These are phyloP conservation scores for Dorcus parallelipipedus DNA, from an alignment of 2,888 invertebrate genomes.

Conservation along the genomic window DNA sequence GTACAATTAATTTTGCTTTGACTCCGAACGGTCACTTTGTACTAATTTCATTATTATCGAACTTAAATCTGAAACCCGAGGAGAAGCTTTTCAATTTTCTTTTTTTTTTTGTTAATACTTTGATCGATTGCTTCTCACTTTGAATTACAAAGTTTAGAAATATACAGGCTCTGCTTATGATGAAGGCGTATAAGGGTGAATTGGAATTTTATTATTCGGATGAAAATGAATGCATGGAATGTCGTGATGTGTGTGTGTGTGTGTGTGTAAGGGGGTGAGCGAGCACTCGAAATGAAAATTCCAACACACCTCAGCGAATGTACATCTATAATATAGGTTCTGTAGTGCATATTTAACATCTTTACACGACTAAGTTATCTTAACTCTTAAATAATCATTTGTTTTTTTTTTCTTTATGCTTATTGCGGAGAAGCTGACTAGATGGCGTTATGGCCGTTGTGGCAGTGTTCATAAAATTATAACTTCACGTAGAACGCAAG, in stretches of 20 bases:
- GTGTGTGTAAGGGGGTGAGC: background rate
- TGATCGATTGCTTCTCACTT: too few species aligned
- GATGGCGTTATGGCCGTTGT: conserved; percentile 29
- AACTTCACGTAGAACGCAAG: background rate
- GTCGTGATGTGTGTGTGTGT: too few species aligned
- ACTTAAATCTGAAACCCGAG: too few species aligned
- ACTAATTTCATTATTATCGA: too few species aligned
- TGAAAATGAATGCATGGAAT: too few species aligned
- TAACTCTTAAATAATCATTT: conserved; percentile 1
- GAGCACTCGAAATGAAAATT: conserved; percentile 3
- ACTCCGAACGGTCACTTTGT: too few species aligned
- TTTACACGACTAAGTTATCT: background rate
- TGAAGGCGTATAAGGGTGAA: conserved; percentile 7
- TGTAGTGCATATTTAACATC: background rate
- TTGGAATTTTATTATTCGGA: conserved; percentile 10
- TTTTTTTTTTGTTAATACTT: too few species aligned
- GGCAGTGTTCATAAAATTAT: conserved; percentile 29
- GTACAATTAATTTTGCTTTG: too few species aligned
- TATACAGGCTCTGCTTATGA: too few species aligned
- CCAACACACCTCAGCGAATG: conserved; percentile 4
- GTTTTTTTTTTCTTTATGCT: conserved; percentile 11
- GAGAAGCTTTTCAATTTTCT: too few species aligned
- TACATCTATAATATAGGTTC: background rate
- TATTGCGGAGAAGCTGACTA: conserved; percentile 29
- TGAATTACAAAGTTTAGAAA: too few species aligned